A percentile compares a stretch with the other conserved stretches of the same genome.
These are phyloP conservation scores for Cybosia mesomella DNA, from an alignment of 2,888 invertebrate species.

Conservation along the genomic window DNA sequence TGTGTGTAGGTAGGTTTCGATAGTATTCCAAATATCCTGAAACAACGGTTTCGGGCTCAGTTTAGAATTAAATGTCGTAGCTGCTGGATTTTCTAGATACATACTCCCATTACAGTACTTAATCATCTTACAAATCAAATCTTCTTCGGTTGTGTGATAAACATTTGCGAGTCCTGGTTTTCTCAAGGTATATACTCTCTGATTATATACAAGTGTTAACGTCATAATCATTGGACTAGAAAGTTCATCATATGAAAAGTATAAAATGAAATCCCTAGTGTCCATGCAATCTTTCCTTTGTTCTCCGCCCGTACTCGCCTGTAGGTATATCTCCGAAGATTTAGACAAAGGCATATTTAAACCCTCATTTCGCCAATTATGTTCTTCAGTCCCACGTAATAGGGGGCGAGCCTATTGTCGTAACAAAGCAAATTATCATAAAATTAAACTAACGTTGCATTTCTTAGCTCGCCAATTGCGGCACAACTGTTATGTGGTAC, in stretches of 20 bases:
- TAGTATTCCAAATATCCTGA: not conserved
- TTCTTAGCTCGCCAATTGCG: too few relatives aligned
- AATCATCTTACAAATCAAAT: not conserved
- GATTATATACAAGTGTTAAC: too few relatives aligned
- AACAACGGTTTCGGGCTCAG: not conserved
- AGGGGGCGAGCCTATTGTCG: too few relatives aligned
- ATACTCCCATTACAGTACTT: too few relatives aligned
- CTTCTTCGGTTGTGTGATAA: not conserved
- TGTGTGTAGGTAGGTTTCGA: not conserved
- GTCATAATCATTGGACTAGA: not conserved
- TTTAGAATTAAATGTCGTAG: not conserved
- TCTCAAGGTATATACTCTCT: not conserved
- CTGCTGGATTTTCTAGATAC: not conserved
- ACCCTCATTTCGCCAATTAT: not conserved
- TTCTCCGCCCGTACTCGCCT: not conserved
- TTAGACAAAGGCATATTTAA: not conserved
- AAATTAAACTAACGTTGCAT: too few relatives aligned
- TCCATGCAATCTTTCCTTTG: not conserved
- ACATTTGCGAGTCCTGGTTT: not conserved
- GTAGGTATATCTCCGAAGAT: not conserved
- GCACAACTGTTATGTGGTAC: too few relatives aligned
- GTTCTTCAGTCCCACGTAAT: too few relatives aligned
- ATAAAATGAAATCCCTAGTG: too few relatives aligned
- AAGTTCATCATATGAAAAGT: not conserved
- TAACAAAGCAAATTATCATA: too few relatives aligned